phyloP scores from a whole-genome alignment of 2,113 vertebrate species.

The Columbina picui region DNA sequence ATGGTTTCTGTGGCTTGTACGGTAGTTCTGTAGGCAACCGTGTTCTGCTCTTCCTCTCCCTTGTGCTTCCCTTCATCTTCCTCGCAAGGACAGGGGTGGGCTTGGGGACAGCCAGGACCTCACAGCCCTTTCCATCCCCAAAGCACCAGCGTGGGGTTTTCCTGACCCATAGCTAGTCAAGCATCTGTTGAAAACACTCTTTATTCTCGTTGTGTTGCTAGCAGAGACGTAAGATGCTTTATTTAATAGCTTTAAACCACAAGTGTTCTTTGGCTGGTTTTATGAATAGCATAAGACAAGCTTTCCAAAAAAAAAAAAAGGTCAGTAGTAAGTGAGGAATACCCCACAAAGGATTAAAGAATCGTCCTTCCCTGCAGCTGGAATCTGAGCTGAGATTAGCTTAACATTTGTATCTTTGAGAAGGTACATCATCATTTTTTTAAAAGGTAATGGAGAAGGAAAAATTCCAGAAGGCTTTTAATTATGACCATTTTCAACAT shows the following conservation, averaged over 20 bases:
- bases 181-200: slow-evolving; percentile 20
- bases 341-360: background rate
- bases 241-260: background rate
- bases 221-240: background rate
- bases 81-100: background rate
- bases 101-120: background rate
- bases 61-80: slow-evolving; percentile 36
- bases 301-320: background rate
- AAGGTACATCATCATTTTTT: background rate
- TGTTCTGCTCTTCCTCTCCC: slow-evolving; percentile 18
- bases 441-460: background rate
- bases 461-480: background rate
- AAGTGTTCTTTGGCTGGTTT: slow-evolving; percentile 50
- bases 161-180: background rate
- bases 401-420: background rate
- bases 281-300: background rate
- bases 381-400: background rate
- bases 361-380: background rate
- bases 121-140: background rate
- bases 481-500: background rate
- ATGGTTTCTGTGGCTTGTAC: slow-evolving; percentile 48
- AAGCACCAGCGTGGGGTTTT: background rate
- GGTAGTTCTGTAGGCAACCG: slow-evolving; percentile 31
- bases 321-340: background rate
- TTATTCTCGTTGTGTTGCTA: slow-evolving; percentile 7